Base-by-base conservation (phyloP, 2,888 invertebrate species). In the Cerastis rubricosa region DNA sequence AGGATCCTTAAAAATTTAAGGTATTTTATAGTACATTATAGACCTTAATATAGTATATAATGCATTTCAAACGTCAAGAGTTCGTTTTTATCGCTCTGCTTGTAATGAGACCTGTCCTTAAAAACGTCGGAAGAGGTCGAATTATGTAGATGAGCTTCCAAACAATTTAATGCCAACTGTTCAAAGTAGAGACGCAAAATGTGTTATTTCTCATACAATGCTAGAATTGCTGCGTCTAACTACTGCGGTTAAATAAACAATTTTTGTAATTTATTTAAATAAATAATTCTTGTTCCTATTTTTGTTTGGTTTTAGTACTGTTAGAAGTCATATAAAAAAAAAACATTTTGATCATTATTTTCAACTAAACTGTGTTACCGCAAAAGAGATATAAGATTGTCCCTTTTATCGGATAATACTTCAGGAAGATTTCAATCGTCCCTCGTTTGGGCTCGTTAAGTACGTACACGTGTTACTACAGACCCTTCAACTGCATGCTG, bases 401-500 rank as follows among this genome's bases (percentile, higher is more conserved):
- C 65, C 51, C 68, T 43, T 71, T 66, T 74, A 65, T 59, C 22
- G 51, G 63, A 68, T 76, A 69, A 69, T 74, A 76, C 45, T 35
- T 61, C 5, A 65, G 47, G 12, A 59, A 68, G 54, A 51, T 57
- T 63, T 69, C 63, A 22, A 64, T 47, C 68, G 22, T 35, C 40
- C 57, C 57, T 64, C 45, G 5, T 68, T 65, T 29, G 22, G 19
- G 64, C 35, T 74, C 61, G 40, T 40, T 71, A 83, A 76, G 47
- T 59, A 63, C 22, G 47, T 74, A 69, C 68, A 80, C 80, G 63
- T 83, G 76, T 69, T 59, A 43, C 40, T 70, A 17, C 19, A 69
- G 6, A n/a, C 29, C 59, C 65, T 51, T 70, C 45, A 54, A 54
- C 35, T 84, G 80, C 65, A 64, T 49, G 19, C 35, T 43, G 43